phyloP scores from a whole-genome alignment of 2,113 vertebrate genomes.

The Rhynchomys soricoides region DNA sequence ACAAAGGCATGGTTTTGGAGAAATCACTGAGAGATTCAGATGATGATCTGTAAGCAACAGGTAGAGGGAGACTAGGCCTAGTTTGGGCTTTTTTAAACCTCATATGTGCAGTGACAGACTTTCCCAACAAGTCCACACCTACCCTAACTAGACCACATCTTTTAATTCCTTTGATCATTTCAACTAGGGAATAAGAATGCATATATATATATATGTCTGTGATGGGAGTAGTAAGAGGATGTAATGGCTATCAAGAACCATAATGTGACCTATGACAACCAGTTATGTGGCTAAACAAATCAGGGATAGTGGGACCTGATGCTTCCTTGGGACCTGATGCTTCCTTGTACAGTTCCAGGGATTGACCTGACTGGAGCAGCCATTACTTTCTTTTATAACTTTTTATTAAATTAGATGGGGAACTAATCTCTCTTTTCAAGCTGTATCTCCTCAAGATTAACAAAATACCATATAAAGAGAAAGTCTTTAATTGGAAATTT shows the following conservation, averaged over 20 bases:
- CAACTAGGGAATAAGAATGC: neutral
- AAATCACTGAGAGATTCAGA: neutral
- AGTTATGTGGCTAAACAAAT: neutral
- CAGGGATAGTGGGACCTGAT: neutral
- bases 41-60: no score
- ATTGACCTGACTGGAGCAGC: no score
- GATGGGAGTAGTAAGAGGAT: neutral
- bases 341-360: neutral
- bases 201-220: neutral
- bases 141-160: neutral
- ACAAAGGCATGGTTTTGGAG: neutral
- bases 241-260: neutral
- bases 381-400: neutral
- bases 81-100: no score
- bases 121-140: neutral
- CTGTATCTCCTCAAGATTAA: neutral
- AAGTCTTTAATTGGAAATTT: neutral
- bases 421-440: neutral
- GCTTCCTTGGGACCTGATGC: no score
- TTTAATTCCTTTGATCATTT: neutral
- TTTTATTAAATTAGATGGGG: neutral
- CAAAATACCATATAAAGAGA: neutral
- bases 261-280: neutral
- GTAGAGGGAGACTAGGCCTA: neutral
- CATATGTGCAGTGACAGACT: neutral